Evolutionary conservation across 1,140 invertebrate genomes (phyloP).

Genomic region (Diorhabda sublineata): DNA sequence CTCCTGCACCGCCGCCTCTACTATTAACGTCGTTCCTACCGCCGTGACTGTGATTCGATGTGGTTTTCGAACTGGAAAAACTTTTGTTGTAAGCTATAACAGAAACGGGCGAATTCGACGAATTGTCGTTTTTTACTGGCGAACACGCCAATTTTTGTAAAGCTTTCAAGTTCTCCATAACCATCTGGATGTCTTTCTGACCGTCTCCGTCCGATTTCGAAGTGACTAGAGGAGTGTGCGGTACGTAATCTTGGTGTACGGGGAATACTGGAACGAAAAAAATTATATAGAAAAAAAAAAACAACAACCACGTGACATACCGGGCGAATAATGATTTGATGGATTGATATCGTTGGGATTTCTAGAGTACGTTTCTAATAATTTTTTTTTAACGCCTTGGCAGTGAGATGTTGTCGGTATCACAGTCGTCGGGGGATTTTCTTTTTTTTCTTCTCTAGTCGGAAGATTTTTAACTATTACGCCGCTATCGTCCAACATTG

Average conservation of each 20-base stretch:
- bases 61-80: conserved; percentile 35
- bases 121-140: conserved; percentile 28
- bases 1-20: not conserved
- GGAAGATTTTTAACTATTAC: conserved; percentile 24
- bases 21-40: conserved; percentile 6
- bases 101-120: conserved; percentile 37
- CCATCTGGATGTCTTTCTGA: conserved; percentile 39
- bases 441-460: conserved; percentile 13
- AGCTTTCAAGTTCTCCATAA: conserved; percentile 43
- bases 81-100: conserved; percentile 45
- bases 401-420: conserved; percentile 31
- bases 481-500: conserved; percentile 23
- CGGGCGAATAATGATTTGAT: not conserved
- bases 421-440: conserved; percentile 19
- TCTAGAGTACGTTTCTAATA: not conserved
- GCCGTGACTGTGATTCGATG: conserved; percentile 10
- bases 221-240: conserved; percentile 4
- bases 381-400: conserved; percentile 22
- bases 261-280: not conserved
- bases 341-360: not conserved
- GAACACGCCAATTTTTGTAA: conserved; percentile 41
- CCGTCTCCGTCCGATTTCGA: conserved; percentile 31
- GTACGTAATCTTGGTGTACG: not conserved
- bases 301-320: not conserved
- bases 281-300: not conserved